A percentile compares a stretch with the other conserved stretches of the same genome.
These are phyloP conservation scores for Percina caprodes DNA, from an alignment of 2,113 vertebrate species.

Conservation along the genomic window DNA sequence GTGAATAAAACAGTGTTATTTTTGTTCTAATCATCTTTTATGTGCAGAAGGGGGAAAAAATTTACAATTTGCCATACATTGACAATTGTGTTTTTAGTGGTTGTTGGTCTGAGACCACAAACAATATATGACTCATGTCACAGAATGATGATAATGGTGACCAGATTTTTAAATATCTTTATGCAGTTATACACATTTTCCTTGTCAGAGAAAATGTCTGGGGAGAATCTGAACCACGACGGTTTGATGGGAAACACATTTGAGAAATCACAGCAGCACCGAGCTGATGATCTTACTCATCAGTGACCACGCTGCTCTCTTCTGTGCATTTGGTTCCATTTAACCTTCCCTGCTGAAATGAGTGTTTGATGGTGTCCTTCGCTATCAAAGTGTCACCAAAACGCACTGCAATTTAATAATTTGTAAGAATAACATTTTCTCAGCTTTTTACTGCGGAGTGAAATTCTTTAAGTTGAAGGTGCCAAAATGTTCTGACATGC, in stretches of 20 bases:
- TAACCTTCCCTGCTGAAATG: constrained; percentile 56
- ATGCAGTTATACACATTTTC: constrained; percentile 69
- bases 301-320: constrained; percentile 60
- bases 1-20: not conserved
- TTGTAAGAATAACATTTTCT: constrained; percentile 78
- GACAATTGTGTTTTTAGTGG: not conserved
- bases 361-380: constrained; percentile 60
- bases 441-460: constrained; percentile 45
- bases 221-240: constrained; percentile 40
- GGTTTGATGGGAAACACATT: constrained; percentile 79
- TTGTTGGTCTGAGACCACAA: constrained; percentile 6
- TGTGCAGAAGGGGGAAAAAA: not conserved
- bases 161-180: constrained; percentile 72
- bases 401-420: constrained; percentile 55
- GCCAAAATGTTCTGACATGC: constrained; percentile 57
- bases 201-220: constrained; percentile 68
- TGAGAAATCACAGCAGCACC: constrained; percentile 48
- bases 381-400: constrained; percentile 66
- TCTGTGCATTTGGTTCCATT: constrained; percentile 77
- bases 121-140: constrained; percentile 26
- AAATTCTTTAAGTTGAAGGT: constrained; percentile 58
- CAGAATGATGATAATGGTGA: constrained; percentile 67
- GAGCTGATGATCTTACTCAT: constrained; percentile 68
- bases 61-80: not conserved
- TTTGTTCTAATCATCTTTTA: not conserved